Base-by-base conservation (phyloP, 2,113 vertebrate genomes). In the Heliornis fulica region DNA sequence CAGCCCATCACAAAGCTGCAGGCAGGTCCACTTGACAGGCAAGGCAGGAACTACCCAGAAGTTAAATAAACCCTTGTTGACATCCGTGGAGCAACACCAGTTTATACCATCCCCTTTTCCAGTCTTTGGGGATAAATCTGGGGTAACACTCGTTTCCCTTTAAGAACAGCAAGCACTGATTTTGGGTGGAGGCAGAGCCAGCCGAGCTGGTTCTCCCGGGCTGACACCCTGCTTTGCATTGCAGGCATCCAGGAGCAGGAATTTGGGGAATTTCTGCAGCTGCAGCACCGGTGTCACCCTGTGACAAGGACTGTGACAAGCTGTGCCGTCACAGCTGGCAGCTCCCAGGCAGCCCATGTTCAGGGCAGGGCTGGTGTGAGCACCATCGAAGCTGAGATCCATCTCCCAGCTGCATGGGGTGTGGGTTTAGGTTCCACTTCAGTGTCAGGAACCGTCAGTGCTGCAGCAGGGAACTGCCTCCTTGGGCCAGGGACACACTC, bases 261-360 rank as follows among this genome's bases (percentile, higher is more conserved):
- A 96, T 92, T 95, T 95, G 94, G 90, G 95, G 95, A 87, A 95
- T 94, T 94, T 90, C 95, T 96, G 88, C 92, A 85, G 84, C 89
- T 63, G 90, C 82, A 85, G 92, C 84, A 76, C 1, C 11, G 82
- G 48, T 93, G 87, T 60, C 48, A 72, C 51, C 38, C 7, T 4
- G 65, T 2, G n/a, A n/a, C n/a, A n/a, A n/a, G n/a, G 77, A 54
- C 2, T 50, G 61, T 1, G 13, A 50, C 29, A 31, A 74, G 89
- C 80, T 15, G 89, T 16, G 71, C n/a, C n/a, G n/a, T n/a, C n/a
- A n/a, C n/a, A n/a, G n/a, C n/a, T n/a, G n/a, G n/a, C n/a, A n/a
- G n/a, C n/a, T n/a, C n/a, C n/a, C n/a, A n/a, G n/a, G n/a, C 85
- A 57, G 81, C 71, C 70, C 76, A 78, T 7, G 1, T 12, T 4